phyloP scores from a whole-genome alignment of 2,113 vertebrate genomes.

The Podarcis raffonei region DNA sequence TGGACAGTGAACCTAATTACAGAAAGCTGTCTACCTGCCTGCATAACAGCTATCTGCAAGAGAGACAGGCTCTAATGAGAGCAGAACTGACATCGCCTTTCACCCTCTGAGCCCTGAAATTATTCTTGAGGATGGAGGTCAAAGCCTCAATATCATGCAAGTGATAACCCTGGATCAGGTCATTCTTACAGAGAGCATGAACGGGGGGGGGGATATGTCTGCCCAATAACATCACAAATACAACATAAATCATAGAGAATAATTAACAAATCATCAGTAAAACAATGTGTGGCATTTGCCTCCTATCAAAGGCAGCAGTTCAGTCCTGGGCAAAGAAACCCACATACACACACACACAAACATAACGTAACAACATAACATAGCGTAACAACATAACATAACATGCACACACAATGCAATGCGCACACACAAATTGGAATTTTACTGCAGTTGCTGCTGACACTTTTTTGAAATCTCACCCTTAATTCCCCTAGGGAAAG shows the following conservation, averaged over 20 bases:
- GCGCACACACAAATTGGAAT: background rate
- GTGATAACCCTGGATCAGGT: background rate
- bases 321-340: too few species aligned
- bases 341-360: too few species aligned
- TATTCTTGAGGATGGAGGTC: slow-evolving; percentile 25
- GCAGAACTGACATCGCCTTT: background rate
- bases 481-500: background rate
- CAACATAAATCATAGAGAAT: background rate
- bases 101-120: slow-evolving; percentile 5
- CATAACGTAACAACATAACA: too few species aligned
- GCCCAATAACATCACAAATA: background rate
- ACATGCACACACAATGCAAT: background rate
- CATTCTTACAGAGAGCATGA: background rate
- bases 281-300: too few species aligned
- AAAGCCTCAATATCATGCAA: background rate
- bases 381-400: too few species aligned
- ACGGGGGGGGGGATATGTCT: accelerated
- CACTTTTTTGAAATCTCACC: background rate
- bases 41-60: slow-evolving; percentile 22
- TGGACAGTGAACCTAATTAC: background rate
- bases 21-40: slow-evolving; percentile 23
- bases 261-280: background rate
- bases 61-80: background rate
- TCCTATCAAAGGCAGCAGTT: too few species aligned
- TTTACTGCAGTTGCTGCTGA: accelerated